Evolutionary conservation across 1,140 invertebrate species (phyloP), one percentile per base, ranked within the genome.

Genomic region (Drosophila nebulosa): DNA sequence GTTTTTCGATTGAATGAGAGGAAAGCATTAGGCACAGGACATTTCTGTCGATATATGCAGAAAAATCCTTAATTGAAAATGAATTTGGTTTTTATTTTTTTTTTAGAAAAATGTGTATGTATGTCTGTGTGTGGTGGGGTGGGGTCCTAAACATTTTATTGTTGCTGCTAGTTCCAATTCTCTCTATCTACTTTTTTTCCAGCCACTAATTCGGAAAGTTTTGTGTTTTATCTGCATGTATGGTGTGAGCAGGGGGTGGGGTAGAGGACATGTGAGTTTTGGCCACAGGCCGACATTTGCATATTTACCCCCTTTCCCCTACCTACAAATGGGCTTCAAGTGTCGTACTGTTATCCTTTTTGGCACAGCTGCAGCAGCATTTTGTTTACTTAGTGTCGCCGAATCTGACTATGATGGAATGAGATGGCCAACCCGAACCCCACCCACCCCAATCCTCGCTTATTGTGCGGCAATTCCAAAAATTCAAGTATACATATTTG

Each of bases 31-130:
- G 62, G 61, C 64, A 18, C 51, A 74, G 62, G 75, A 60, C 52
- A 56, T 67, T 78, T 71, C 66, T 85, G 80, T 85, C 81, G 81
- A 85, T 85, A 85, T 86, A 86, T 85, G 77, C 74, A 57, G 77
- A 86, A 86, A 85, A 86, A 76, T 86, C 75, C 81, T 85, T 85
- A 86, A 85, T 85, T 85, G 81, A 86, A 85, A 85, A 85, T 81
- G 81, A 85, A 85, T 85, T 85, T 85, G 81, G 81, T 85, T 85
- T 85, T 68, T 24, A 2, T 24, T 24, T 30, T 32, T 32, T 32
- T 32, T 10, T 10, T 32, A 10, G 3, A 0, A 0, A 10, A 32
- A 32, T 10, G 30, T 10, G 10, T 10, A 3, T 10, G 30, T 3
- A 10, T 10, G 30, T 12, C 1, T 32, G 10, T 30, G 6, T 10